A percentile compares a stretch with the other conserved stretches of the same genome.
phyloP scores from a whole-genome alignment of 2,113 vertebrate genomes.

The Grammomys dolichurus region DNA sequence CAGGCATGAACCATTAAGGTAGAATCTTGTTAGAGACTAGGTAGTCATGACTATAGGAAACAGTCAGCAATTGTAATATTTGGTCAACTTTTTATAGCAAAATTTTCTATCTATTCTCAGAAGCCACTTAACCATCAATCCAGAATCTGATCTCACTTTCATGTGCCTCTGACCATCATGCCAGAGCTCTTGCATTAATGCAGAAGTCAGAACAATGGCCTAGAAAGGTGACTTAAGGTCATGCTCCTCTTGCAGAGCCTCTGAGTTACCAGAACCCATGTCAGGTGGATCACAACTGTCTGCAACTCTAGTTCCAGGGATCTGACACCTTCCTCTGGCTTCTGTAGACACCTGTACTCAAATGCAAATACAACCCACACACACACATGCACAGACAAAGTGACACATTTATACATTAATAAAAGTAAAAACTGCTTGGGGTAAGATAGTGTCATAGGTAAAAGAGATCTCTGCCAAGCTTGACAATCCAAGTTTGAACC shows the following conservation, averaged over 20 bases:
- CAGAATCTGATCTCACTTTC: background rate
- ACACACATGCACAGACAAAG: background rate
- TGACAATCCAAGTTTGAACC: background rate
- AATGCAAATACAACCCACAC: background rate
- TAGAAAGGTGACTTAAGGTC: background rate
- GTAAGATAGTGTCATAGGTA: background rate
- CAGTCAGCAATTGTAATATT: fast-evolving
- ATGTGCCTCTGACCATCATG: background rate
- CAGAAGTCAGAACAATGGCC: fast-evolving
- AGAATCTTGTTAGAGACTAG: background rate
- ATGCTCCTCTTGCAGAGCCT: background rate
- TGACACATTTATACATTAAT: background rate
- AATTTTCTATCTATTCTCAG: no score
- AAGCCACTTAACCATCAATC: fast-evolving
- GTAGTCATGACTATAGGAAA: background rate
- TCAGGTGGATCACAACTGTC: background rate
- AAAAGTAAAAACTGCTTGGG: background rate
- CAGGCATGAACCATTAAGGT: fast-evolving
- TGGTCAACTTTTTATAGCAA: background rate
- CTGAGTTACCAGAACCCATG: background rate
- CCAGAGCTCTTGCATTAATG: fast-evolving
- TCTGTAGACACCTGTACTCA: background rate
- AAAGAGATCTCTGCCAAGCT: no score
- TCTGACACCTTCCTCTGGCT: background rate
- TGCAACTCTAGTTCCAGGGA: background rate